These are phyloP conservation scores for Ochotona princeps DNA, from an alignment of 2,113 vertebrate genomes.

Conservation along the genomic window DNA sequence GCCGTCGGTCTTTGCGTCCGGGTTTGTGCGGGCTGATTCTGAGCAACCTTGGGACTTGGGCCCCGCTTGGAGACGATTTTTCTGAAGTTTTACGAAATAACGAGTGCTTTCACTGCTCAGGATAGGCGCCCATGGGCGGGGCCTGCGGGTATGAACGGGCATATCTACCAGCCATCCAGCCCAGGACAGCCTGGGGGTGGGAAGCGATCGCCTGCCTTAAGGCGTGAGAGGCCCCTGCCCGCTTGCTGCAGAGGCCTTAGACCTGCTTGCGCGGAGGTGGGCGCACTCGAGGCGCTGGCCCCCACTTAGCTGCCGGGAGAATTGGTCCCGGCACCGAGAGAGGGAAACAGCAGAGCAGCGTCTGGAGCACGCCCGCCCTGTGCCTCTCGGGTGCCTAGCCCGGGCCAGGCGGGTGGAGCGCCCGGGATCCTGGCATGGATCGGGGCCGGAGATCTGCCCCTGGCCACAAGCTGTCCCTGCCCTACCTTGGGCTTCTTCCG, in stretches of 20 bases:
- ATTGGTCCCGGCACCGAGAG: no score
- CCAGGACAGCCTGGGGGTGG: background rate
- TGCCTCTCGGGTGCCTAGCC: background rate
- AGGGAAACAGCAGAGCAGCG: background rate
- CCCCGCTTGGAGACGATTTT: background rate
- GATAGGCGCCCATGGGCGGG: background rate
- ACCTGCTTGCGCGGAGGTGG: no score
- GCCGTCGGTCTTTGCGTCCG: background rate
- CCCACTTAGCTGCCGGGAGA: no score
- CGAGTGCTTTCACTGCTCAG: background rate
- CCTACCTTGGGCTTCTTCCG: background rate
- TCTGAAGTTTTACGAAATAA: slow-evolving; percentile 21
- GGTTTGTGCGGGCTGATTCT: background rate
- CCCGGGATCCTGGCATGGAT: background rate
- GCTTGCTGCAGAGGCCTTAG: background rate
- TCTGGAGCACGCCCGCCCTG: background rate
- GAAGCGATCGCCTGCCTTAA: background rate
- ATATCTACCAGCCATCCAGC: background rate
- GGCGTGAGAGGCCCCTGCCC: background rate
- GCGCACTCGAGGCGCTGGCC: no score
- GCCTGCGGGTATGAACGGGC: background rate
- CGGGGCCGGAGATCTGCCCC: background rate
- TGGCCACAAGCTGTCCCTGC: no score
- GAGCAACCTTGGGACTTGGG: background rate
- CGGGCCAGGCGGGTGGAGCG: background rate